phyloP scores from a whole-genome alignment of 2,113 vertebrate species.

The Uria lomvia region DNA sequence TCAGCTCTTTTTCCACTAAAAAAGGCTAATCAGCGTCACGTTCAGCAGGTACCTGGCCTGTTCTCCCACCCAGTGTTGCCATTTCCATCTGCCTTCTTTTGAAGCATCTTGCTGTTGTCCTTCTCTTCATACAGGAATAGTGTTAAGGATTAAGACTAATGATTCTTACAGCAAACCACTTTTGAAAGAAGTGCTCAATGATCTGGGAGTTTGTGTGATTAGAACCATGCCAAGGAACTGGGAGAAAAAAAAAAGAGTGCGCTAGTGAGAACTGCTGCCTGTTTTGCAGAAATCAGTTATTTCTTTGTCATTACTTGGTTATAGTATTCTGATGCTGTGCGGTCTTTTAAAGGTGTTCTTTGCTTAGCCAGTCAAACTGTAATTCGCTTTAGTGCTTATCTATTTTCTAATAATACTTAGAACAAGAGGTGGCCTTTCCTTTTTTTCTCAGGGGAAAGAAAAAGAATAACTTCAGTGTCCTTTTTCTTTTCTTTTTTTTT shows the following conservation, averaged over 20 bases:
- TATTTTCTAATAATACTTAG: background rate
- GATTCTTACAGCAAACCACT: background rate
- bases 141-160: background rate
- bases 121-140: background rate
- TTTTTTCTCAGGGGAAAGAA: background rate
- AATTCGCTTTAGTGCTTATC: background rate
- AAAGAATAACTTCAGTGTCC: background rate
- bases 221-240: background rate
- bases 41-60: background rate
- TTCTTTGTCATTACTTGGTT: background rate
- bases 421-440: background rate
- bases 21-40: accelerated
- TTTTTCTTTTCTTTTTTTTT: background rate
- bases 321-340: background rate
- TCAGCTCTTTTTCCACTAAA: background rate
- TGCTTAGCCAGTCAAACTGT: background rate
- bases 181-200: background rate
- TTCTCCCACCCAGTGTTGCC: background rate
- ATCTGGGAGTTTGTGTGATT: background rate
- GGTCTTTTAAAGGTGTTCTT: background rate
- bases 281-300: background rate
- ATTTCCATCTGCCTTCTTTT: background rate
- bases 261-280: background rate
- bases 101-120: background rate
- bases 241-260: background rate